Percentiles rank a stretch among this genome's conserved stretches.
Conservation (phyloP, 2,797 vertebrate genomes). For the Falco novaeseelandiae region DNA sequence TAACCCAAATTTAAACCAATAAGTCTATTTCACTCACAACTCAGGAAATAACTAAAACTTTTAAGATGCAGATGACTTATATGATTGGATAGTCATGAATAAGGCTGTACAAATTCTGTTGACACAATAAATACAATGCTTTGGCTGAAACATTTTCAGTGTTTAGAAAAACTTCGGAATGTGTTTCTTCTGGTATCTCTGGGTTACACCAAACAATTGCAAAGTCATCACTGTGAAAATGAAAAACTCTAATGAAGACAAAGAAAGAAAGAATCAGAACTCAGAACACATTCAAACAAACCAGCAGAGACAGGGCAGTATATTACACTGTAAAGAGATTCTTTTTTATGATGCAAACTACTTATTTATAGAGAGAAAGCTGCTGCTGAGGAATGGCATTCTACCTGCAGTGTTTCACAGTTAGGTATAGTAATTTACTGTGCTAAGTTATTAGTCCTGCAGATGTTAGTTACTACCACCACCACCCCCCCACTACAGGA, state of each 20-base stretch:
- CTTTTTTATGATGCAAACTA: background rate
- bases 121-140: accelerated
- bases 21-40: background rate
- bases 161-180: background rate
- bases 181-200: background rate
- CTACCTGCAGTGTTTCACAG: conserved; percentile 1
- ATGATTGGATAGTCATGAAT: background rate
- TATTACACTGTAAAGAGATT: background rate
- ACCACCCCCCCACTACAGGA: background rate
- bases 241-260: background rate
- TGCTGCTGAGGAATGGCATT: background rate
- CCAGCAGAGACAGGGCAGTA: background rate
- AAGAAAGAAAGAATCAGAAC: background rate
- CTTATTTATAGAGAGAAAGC: background rate
- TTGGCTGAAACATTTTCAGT: background rate
- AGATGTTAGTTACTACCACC: background rate
- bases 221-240: background rate
- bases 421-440: conserved; percentile 28
- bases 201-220: background rate
- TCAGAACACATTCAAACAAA: background rate
- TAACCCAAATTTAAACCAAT: background rate
- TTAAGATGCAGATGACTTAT: background rate
- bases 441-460: background rate
- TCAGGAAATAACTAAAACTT: background rate
- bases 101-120: background rate